phyloP scores from a whole-genome alignment of 2,113 vertebrate species.

The Chionis minor region DNA sequence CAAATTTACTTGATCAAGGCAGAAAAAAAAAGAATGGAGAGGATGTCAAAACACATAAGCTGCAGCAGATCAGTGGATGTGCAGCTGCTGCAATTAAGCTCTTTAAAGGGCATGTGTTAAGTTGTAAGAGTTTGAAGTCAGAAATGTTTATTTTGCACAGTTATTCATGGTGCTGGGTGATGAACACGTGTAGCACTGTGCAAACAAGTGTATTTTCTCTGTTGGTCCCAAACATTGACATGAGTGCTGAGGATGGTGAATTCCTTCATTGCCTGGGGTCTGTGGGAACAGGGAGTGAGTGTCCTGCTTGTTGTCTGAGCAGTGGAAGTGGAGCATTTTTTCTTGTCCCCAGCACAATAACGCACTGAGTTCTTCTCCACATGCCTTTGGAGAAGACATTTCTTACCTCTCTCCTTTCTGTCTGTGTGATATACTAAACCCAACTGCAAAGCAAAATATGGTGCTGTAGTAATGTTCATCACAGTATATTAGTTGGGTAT shows the following conservation, averaged over 20 bases:
- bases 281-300: background rate
- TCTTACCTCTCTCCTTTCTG: background rate
- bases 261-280: background rate
- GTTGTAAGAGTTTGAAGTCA: constrained; percentile 28
- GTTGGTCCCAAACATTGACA: background rate
- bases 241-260: background rate
- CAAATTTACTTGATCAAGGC: constrained; percentile 40
- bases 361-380: background rate
- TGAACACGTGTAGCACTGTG: background rate
- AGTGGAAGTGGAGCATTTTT: background rate
- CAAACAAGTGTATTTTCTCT: background rate
- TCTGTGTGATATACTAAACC: background rate
- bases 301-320: background rate
- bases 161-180: background rate
- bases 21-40: background rate
- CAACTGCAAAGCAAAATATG: background rate
- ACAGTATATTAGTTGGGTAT: background rate
- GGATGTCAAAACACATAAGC: constrained; percentile 19
- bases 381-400: background rate
- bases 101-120: constrained; percentile 30
- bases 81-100: constrained; percentile 56
- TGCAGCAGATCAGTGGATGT: constrained; percentile 29
- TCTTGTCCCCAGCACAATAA: background rate
- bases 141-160: constrained; percentile 26
- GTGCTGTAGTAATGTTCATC: background rate